Percentiles rank a stretch among this genome's conserved stretches.
These are phyloP conservation scores for Macquaria australasica DNA, from an alignment of 2,113 vertebrate species.

Conservation along the genomic window DNA sequence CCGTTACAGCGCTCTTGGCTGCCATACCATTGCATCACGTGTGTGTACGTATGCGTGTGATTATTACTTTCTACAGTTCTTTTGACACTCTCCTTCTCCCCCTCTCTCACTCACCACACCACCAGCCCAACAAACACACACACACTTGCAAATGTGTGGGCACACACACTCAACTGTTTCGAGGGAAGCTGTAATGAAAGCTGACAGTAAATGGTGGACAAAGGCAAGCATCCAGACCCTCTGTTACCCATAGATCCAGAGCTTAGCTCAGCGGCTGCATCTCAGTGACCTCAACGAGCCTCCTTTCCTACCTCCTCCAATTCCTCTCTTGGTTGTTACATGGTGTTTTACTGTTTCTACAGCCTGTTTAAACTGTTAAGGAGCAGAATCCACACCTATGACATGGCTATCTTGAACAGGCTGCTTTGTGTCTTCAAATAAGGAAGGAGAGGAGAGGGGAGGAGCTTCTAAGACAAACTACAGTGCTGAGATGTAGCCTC, in stretches of 20 bases:
- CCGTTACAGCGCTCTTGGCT: slow-evolving; percentile 21
- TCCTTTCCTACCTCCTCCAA: slow-evolving; percentile 17
- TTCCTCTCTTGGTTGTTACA: background rate
- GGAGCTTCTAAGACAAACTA: background rate
- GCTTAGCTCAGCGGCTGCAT: slow-evolving; percentile 38
- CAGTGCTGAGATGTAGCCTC: slow-evolving; percentile 55
- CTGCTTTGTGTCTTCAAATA: background rate
- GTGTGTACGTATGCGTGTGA: slow-evolving; percentile 35
- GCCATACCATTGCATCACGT: slow-evolving; percentile 43
- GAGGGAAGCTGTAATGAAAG: slow-evolving; percentile 63
- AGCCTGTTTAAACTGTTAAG: background rate
- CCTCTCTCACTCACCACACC: slow-evolving; percentile 6
- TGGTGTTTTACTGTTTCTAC: background rate
- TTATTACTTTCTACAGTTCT: slow-evolving; percentile 3
- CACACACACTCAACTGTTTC: slow-evolving; percentile 25
- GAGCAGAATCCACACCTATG: background rate
- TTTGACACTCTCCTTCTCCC: slow-evolving; percentile 12
- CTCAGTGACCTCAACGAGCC: slow-evolving; percentile 31
- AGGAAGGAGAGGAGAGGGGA: slow-evolving; percentile 17
- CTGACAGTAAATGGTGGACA: slow-evolving; percentile 64
- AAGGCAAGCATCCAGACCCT: slow-evolving; percentile 44
- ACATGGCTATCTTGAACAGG: background rate
- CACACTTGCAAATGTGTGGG: background rate
- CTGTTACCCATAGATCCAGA: slow-evolving; percentile 60
- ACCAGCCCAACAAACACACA: slow-evolving; percentile 17